Evolutionary conservation across 2,888 invertebrate genomes (phyloP).

Genomic region (Monoplex corrugatus): DNA sequence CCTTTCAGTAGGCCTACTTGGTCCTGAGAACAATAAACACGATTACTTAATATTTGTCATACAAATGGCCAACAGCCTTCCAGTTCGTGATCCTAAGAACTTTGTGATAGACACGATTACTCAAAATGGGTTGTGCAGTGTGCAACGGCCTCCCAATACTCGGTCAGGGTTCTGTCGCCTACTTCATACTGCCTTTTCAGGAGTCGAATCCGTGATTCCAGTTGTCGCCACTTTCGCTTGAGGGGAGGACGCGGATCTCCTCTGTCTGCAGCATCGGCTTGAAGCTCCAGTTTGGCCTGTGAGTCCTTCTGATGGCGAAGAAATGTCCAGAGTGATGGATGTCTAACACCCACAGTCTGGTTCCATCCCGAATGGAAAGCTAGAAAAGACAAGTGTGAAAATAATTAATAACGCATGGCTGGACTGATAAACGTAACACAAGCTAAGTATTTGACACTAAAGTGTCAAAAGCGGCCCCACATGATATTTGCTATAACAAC

Average conservation of each 20-base stretch:
- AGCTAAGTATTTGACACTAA: too few relatives aligned
- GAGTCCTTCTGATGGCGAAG: too few relatives aligned
- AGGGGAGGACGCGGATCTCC: constrained; percentile 11
- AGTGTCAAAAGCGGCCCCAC: too few relatives aligned
- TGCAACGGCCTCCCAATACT: constrained; percentile 24
- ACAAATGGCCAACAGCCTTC: neutral
- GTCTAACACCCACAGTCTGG: too few relatives aligned
- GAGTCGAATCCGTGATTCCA: constrained; percentile 38
- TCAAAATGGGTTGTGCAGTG: constrained; percentile 38
- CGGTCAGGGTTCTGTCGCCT: constrained; percentile 37
- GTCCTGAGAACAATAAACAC: constrained; percentile 5
- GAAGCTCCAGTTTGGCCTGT: neutral
- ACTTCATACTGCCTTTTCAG: constrained; percentile 38
- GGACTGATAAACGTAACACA: too few relatives aligned
- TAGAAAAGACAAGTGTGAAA: too few relatives aligned
- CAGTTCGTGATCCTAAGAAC: neutral
- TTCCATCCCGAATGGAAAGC: too few relatives aligned
- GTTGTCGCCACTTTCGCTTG: constrained; percentile 37
- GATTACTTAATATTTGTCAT: neutral
- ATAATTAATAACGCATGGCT: too few relatives aligned
- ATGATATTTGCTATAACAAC: too few relatives aligned
- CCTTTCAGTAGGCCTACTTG: neutral
- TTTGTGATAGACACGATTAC: constrained; percentile 40
- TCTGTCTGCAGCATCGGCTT: neutral
- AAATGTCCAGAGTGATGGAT: too few relatives aligned